Percentiles rank a stretch among this genome's conserved stretches.
phyloP scores from a whole-genome alignment of 2,797 vertebrate species.

The Mallotus villosus region DNA sequence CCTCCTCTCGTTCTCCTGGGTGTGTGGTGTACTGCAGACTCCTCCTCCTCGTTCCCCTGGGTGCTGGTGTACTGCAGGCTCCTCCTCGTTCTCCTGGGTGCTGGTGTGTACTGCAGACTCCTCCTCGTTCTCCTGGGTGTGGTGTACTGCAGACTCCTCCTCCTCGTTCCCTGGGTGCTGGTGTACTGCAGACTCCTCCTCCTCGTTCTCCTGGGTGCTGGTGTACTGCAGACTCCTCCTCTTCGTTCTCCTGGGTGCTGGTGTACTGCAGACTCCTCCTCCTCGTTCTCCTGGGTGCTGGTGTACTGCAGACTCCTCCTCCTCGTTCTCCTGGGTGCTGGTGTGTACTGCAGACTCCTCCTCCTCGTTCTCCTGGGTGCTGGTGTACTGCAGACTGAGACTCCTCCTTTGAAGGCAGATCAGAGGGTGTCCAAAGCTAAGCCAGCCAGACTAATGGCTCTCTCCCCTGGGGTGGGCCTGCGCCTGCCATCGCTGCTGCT shows the following conservation, averaged over 20 bases:
- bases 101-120: constrained; percentile 13
- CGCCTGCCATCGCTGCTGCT: constrained; percentile 20
- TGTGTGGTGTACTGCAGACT: constrained; percentile 2
- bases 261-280: constrained; percentile 29
- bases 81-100: neutral
- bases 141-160: constrained; percentile 7
- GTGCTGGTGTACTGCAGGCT: too few relatives aligned
- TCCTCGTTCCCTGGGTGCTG: too few relatives aligned
- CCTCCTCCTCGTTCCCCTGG: too few relatives aligned
- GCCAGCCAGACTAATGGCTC: constrained; percentile 49
- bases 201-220: neutral
- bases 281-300: neutral
- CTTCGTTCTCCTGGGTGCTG: too few relatives aligned
- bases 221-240: constrained; percentile 14
- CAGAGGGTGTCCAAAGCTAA: constrained; percentile 52
- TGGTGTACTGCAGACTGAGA: constrained; percentile 16
- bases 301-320: constrained; percentile 14
- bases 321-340: neutral
- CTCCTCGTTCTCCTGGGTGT: neutral
- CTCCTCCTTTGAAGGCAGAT: constrained; percentile 35
- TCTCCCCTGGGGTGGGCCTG: constrained; percentile 34
- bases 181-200: constrained; percentile 29
- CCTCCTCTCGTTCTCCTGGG: neutral
- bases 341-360: neutral
- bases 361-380: neutral